Conservation (phyloP, 2,888 invertebrate species). For the Diachrysia chrysitis region DNA sequence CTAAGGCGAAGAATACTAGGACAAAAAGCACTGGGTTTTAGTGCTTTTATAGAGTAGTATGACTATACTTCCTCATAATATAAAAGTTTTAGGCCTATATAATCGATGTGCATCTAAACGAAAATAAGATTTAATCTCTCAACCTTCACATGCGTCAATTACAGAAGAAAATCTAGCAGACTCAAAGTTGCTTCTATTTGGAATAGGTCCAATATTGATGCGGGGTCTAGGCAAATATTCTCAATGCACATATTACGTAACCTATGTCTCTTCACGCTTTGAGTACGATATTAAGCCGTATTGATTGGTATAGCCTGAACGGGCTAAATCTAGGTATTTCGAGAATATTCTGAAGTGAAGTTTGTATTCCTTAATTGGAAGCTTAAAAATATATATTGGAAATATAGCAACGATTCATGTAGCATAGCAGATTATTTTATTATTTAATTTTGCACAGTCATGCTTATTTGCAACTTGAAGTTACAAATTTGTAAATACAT, state of each 20-base stretch:
- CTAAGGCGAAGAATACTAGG: too few relatives aligned
- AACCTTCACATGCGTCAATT: slow-evolving; percentile 24
- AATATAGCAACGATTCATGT: background rate
- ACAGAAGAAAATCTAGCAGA: slow-evolving; percentile 29
- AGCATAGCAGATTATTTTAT: too few relatives aligned
- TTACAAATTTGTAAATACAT: too few relatives aligned
- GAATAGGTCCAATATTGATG: slow-evolving; percentile 40
- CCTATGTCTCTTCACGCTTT: slow-evolving; percentile 8
- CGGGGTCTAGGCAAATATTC: slow-evolving; percentile 13
- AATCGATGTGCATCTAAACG: background rate
- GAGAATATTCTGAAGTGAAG: background rate
- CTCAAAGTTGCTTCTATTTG: slow-evolving; percentile 42
- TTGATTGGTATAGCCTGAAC: background rate
- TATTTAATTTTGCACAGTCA: background rate
- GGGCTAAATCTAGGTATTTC: background rate
- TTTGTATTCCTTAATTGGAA: background rate
- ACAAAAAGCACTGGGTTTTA: too few relatives aligned
- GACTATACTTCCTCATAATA: too few relatives aligned
- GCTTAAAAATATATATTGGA: background rate
- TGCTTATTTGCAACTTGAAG: slow-evolving; percentile 1
- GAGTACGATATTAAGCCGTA: slow-evolving; percentile 1
- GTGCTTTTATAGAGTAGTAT: too few relatives aligned
- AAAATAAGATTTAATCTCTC: slow-evolving; percentile 1
- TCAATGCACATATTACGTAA: slow-evolving; percentile 23
- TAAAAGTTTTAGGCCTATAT: background rate